Base-by-base conservation (phyloP, 2,888 invertebrate genomes). In the Xylocampa areola region DNA sequence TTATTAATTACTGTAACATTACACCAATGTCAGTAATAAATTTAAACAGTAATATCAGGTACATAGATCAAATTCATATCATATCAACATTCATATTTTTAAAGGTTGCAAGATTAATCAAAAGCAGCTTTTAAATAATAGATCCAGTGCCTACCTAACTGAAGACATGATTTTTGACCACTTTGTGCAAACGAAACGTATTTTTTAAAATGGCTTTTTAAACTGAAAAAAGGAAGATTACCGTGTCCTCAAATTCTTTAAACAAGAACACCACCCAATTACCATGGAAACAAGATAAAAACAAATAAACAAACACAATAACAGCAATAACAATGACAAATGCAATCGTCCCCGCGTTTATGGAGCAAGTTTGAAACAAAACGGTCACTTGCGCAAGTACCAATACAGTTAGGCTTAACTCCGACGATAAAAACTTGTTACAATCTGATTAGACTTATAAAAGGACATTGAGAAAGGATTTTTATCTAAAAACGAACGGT, bases 371-470 rank as follows among this genome's bases (percentile, higher is more conserved):
- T 74, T 10, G n/a, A n/a, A 62, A 60, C 62, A 74, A 75, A 67
- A 68, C 32, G 59, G 62, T 62, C 50, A 74, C 53, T 70, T 21
- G 36, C 52, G 39, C 44, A 55, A 64, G 50, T 50, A 59, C 54
- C 59, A 44, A 64, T 43, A 64, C 53, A 57, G 54, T 64, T 60
- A 64, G 61, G 59, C 44, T 14, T 51, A 68, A 74, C 62, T 71
- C 58, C 6, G 27, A n/a, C 64, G 52, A 75, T 75, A 71, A 71
- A 74, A 73, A 63, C 75, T 75, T 60, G 57, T 45, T 36, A 65
- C 62, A 65, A 68, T 74, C 62, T 58, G 72, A 73, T 71, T 68
- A 68, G 62, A 40, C 37, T 44, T 52, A 55, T 60, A 62, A 65
- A 73, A 66, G 52, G 27, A 49, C 48, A 40, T 54, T 2, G 43